phyloP scores from a whole-genome alignment of 2,797 vertebrate species.

The Spinus olivaceus region DNA sequence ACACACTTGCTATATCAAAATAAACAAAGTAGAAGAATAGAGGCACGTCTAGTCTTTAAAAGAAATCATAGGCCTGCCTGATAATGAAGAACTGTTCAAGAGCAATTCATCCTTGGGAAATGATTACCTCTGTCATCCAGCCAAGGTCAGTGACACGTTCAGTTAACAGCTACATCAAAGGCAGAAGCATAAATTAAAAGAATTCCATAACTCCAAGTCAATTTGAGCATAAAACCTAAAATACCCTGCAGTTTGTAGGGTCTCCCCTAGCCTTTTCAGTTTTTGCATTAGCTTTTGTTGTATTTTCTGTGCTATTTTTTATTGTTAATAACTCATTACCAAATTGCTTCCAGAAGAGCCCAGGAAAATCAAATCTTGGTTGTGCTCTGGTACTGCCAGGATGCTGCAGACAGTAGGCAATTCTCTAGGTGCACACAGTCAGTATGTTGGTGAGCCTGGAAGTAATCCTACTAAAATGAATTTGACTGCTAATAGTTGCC shows the following conservation, averaged over 20 bases:
- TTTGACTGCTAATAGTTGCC: neutral
- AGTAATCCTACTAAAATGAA: neutral
- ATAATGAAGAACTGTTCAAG: neutral
- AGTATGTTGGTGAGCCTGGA: neutral
- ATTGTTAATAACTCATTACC: neutral
- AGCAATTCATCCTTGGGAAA: constrained; percentile 14
- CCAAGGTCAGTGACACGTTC: constrained; percentile 16
- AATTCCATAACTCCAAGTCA: neutral
- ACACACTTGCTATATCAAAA: neutral
- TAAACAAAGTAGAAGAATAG: neutral
- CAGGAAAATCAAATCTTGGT: neutral
- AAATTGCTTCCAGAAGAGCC: neutral
- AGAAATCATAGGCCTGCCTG: neutral
- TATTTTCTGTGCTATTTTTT: neutral
- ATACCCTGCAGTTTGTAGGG: neutral
- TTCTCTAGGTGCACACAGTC: neutral
- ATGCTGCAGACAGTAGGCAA: neutral
- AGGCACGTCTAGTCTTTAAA: neutral
- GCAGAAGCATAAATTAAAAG: constrained; percentile 13
- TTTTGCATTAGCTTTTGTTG: neutral
- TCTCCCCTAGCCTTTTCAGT: neutral
- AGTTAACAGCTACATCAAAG: constrained; percentile 26
- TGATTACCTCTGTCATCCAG: neutral
- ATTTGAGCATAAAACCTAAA: neutral
- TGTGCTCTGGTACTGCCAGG: neutral